A percentile compares a stretch with the other conserved stretches of the same genome.
Evolutionary conservation across 2,797 vertebrate genomes (phyloP).

Genomic region (Rachycentron canadum): DNA sequence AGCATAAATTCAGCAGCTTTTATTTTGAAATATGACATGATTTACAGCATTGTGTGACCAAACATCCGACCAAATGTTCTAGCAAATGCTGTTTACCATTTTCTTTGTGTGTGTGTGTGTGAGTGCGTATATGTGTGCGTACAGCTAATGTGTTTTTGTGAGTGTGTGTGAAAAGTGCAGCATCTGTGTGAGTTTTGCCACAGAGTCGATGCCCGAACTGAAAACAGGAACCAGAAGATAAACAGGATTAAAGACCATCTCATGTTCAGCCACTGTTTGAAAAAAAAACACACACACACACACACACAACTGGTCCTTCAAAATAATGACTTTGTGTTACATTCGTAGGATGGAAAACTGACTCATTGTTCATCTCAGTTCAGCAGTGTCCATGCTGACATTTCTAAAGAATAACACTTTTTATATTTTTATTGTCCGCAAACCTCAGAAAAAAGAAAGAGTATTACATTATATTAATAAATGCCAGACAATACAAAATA

Average conservation of each 20-base stretch:
- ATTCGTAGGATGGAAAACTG: not conserved
- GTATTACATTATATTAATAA: not conserved
- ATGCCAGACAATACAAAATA: not conserved
- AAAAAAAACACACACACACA: not conserved
- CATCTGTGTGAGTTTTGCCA: slow-evolving; percentile 59
- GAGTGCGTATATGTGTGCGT: slow-evolving; percentile 20
- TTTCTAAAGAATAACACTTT: not conserved
- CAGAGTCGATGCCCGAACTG: slow-evolving; percentile 14
- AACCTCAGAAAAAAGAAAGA: not conserved
- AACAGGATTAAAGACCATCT: not conserved
- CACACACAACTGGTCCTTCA: not conserved
- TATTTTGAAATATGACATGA: slow-evolving; percentile 54
- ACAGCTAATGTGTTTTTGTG: slow-evolving; percentile 40
- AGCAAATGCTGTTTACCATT: slow-evolving; percentile 46
- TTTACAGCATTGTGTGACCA: slow-evolving; percentile 48
- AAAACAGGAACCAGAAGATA: slow-evolving; percentile 31
- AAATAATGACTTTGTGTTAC: not conserved
- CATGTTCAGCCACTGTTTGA: slow-evolving; percentile 11
- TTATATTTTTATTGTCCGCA: not conserved
- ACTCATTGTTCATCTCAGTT: not conserved
- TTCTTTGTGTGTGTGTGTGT: slow-evolving; percentile 13
- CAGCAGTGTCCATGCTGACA: not conserved
- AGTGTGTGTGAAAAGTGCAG: slow-evolving; percentile 55
- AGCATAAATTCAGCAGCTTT: slow-evolving; percentile 37
- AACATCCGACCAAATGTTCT: slow-evolving; percentile 57